phyloP scores from a whole-genome alignment of 2,888 invertebrate species.

The Stomorhina lunata region DNA sequence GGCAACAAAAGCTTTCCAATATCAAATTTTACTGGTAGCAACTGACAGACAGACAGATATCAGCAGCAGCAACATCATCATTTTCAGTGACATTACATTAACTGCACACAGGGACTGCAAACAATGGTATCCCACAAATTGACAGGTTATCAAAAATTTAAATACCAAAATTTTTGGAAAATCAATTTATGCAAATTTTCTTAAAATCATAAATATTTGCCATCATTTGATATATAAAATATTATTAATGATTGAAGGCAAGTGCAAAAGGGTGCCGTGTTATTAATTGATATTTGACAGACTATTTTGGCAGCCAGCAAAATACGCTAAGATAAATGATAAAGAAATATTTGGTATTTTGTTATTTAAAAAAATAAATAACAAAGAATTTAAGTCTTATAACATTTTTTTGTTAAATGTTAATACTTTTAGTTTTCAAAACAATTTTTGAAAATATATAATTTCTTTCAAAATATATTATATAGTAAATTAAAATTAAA shows the following conservation, averaged over 20 bases:
- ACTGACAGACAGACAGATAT: no score
- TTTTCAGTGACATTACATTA: not conserved
- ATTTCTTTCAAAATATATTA: no score
- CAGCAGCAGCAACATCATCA: not conserved
- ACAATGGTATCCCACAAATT: not conserved
- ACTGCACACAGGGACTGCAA: constrained; percentile 6
- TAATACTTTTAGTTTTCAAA: no score
- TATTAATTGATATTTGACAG: not conserved
- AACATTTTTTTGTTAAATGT: no score
- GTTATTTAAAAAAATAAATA: not conserved
- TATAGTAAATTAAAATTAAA: no score
- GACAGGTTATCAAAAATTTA: constrained; percentile 33
- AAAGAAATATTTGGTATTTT: not conserved
- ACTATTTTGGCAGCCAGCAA: not conserved
- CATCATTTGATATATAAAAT: not conserved
- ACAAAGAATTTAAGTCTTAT: no score
- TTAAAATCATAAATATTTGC: not conserved
- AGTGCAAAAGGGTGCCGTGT: not conserved
- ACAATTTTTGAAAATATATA: no score
- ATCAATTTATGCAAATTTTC: not conserved
- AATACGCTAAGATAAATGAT: not conserved
- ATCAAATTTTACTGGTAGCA: no score
- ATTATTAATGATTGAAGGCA: constrained; percentile 9
- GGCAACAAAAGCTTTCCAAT: no score
- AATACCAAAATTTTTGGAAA: not conserved